phyloP scores from a whole-genome alignment of 2,113 vertebrate genomes.

The Trematocara zebra region DNA sequence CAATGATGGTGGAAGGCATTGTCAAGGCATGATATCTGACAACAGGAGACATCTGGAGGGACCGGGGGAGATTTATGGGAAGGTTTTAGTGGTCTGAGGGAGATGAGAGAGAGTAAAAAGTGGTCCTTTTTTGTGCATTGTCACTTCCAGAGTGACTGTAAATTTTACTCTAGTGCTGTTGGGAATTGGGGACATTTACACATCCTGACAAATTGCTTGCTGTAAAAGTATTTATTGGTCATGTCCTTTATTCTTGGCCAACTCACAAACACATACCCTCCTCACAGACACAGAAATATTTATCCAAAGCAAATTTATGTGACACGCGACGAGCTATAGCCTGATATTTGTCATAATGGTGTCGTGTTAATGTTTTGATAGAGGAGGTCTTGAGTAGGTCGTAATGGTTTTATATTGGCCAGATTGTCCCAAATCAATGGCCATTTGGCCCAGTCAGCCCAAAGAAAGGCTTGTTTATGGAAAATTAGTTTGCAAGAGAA shows the following conservation, averaged over 20 bases:
- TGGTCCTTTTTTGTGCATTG: slow-evolving; percentile 88
- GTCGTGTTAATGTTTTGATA: slow-evolving; percentile 50
- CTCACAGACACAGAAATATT: slow-evolving; percentile 73
- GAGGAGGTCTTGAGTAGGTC: slow-evolving; percentile 25
- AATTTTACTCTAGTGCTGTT: slow-evolving; percentile 86
- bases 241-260: slow-evolving; percentile 67
- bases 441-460: neutral
- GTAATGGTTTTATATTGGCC: slow-evolving; percentile 46
- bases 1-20: slow-evolving; percentile 92
- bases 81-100: slow-evolving; percentile 84
- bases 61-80: slow-evolving; percentile 83
- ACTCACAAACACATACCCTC: slow-evolving; percentile 68
- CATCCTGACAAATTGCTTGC: slow-evolving; percentile 88
- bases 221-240: slow-evolving; percentile 90
- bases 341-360: slow-evolving; percentile 27
- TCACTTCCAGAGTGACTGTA: slow-evolving; percentile 91
- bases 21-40: slow-evolving; percentile 90
- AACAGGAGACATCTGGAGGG: slow-evolving; percentile 83
- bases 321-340: slow-evolving; percentile 52
- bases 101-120: slow-evolving; percentile 76
- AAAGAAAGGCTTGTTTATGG: slow-evolving; percentile 3
- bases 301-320: slow-evolving; percentile 79
- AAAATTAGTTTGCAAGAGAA: neutral
- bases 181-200: slow-evolving; percentile 85
- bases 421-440: slow-evolving; percentile 2